Evolutionary conservation across 2,888 invertebrate genomes (phyloP).

Genomic region (Oxystoma pomonae): DNA sequence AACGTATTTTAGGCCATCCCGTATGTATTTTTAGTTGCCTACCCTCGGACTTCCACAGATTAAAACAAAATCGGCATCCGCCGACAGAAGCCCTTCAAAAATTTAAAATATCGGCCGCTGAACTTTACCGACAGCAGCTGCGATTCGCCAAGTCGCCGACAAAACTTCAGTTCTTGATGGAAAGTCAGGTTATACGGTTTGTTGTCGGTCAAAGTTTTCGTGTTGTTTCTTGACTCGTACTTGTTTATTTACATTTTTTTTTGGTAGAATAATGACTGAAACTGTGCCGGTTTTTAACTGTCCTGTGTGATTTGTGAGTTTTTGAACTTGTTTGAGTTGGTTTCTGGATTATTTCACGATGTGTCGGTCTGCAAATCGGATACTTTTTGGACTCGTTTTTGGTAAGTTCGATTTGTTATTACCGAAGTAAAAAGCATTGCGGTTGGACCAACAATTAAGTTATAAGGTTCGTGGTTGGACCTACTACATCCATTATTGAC

Average conservation of each 20-base stretch:
- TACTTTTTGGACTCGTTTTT: neutral
- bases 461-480: too few relatives aligned
- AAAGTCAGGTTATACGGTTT: neutral
- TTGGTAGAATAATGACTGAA: neutral
- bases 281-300: neutral
- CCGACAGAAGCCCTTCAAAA: conserved; percentile 15
- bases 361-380: neutral
- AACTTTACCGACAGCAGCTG: conserved; percentile 28
- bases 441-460: too few relatives aligned
- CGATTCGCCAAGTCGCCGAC: conserved; percentile 2
- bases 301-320: neutral
- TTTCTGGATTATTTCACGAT: neutral
- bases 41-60: too few relatives aligned
- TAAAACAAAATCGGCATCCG: too few relatives aligned
- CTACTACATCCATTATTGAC: too few relatives aligned
- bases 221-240: neutral
- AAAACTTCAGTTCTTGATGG: neutral
- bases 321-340: neutral
- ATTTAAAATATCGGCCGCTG: conserved; percentile 31
- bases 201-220: neutral
- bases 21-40: conserved; percentile 18
- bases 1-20: too few relatives aligned
- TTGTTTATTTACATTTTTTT: neutral
- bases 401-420: too few relatives aligned
- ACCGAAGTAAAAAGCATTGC: too few relatives aligned